A percentile compares a stretch with the other conserved stretches of the same genome.
Conservation (phyloP, 2,888 invertebrate genomes). For the Maniola hyperantus region DNA sequence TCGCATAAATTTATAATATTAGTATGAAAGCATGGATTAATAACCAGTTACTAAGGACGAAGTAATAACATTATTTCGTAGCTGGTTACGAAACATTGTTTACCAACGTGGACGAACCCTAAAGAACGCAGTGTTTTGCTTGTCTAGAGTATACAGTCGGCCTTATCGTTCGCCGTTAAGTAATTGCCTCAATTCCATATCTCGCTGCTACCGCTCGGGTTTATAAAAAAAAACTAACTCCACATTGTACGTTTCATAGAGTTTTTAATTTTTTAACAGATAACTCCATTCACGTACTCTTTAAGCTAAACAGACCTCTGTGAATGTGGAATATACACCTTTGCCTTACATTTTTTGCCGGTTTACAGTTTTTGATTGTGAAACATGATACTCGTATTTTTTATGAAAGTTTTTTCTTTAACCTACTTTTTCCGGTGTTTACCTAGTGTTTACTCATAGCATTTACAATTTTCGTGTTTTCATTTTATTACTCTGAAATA, state of each 20-base stretch:
- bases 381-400: constrained; percentile 6
- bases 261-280: constrained; percentile 42
- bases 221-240: constrained; percentile 36
- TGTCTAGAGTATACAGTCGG: constrained; percentile 4
- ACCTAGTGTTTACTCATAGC: neutral
- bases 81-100: too few relatives aligned
- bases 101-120: too few relatives aligned
- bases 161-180: constrained; percentile 37
- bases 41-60: too few relatives aligned
- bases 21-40: too few relatives aligned
- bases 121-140: too few relatives aligned
- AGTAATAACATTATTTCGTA: too few relatives aligned
- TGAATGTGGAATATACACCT: constrained; percentile 20
- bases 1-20: too few relatives aligned
- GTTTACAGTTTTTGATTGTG: constrained; percentile 18
- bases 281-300: constrained; percentile 33
- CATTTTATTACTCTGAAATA: too few relatives aligned
- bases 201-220: constrained; percentile 35
- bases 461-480: neutral
- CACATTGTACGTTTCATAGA: constrained; percentile 38
- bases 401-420: constrained; percentile 1
- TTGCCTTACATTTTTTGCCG: constrained; percentile 14
- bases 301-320: constrained; percentile 32
- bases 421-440: constrained; percentile 1
- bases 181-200: constrained; percentile 44